Base-by-base conservation (phyloP, 2,888 invertebrate species). In the Disparrhopalites patrizii region DNA sequence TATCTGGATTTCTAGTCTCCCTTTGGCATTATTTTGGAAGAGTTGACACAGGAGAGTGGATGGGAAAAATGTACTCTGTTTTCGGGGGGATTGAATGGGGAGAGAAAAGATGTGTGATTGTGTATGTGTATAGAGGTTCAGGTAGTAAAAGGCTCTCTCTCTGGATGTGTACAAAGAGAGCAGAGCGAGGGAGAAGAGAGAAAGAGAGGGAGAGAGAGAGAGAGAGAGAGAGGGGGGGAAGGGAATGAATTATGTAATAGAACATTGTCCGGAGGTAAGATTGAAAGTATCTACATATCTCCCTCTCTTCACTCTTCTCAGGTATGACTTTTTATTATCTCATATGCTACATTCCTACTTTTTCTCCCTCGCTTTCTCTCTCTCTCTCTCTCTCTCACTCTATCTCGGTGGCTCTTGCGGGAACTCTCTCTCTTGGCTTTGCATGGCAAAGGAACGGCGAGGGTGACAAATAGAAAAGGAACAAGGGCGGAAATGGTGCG, bases 401-500 rank as follows among this genome's bases (percentile, higher is more conserved):
- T 36, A 36, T 13, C n/a, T n/a, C n/a, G n/a, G n/a, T n/a, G n/a
- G n/a, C n/a, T n/a, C n/a, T n/a, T n/a, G n/a, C n/a, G n/a, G n/a
- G n/a, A n/a, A n/a, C n/a, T n/a, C n/a, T n/a, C n/a, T n/a, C n/a
- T n/a, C n/a, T n/a, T n/a, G n/a, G n/a, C n/a, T n/a, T n/a, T n/a
- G n/a, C n/a, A n/a, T n/a, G n/a, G n/a, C n/a, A n/a, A n/a, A n/a
- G n/a, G n/a, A n/a, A n/a, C n/a, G n/a, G n/a, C 47, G 20, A 61
- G 51, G 36, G 61, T 61, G 55, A 57, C 51, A 52, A 51, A 58
- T 51, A 65, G 56, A 57, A 60, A 38, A 40, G 52, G 47, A 27
- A 30, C 36, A 36, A 61, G 61, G 51, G 55, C 54, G 61, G 61
- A 57, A 66, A 66, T 62, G 27, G 64, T 67, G 63, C 67, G 67